Percentiles rank a stretch among this genome's conserved stretches.
Evolutionary conservation across 2,888 invertebrate species (phyloP).

Genomic region (Apeira syringaria): DNA sequence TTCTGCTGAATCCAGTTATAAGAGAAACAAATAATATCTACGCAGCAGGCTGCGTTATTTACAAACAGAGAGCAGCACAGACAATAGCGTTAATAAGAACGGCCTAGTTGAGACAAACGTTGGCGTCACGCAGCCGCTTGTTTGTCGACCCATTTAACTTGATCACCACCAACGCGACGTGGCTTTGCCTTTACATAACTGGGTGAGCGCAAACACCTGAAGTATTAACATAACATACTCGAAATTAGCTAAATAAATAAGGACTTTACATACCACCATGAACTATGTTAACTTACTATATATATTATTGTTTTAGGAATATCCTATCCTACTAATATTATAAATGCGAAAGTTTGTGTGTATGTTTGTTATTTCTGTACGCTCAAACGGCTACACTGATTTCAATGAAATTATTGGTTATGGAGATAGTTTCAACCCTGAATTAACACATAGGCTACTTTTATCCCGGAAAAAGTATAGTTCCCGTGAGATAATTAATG

Average conservation of each 20-base stretch:
- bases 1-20: slow-evolving; percentile 6
- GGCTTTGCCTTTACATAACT: slow-evolving; percentile 17
- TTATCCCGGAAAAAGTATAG: no score
- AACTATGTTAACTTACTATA: no score
- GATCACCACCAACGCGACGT: slow-evolving; percentile 46
- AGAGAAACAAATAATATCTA: slow-evolving; percentile 28
- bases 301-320: no score
- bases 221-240: slow-evolving; percentile 6
- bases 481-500: no score
- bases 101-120: slow-evolving; percentile 72
- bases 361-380: no score
- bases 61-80: slow-evolving; percentile 58
- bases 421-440: no score
- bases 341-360: no score
- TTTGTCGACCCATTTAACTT: slow-evolving; percentile 67
- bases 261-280: no score
- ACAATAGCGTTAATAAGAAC: slow-evolving; percentile 74
- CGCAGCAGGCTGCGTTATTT: slow-evolving; percentile 34
- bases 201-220: slow-evolving; percentile 15
- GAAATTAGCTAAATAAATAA: slow-evolving; percentile 23
- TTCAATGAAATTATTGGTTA: no score
- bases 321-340: no score
- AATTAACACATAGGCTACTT: no score
- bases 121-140: slow-evolving; percentile 57
- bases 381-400: no score